A percentile compares a stretch with the other conserved stretches of the same genome.
phyloP scores from a whole-genome alignment of 2,888 invertebrate species.

The Hypsopygia costalis region DNA sequence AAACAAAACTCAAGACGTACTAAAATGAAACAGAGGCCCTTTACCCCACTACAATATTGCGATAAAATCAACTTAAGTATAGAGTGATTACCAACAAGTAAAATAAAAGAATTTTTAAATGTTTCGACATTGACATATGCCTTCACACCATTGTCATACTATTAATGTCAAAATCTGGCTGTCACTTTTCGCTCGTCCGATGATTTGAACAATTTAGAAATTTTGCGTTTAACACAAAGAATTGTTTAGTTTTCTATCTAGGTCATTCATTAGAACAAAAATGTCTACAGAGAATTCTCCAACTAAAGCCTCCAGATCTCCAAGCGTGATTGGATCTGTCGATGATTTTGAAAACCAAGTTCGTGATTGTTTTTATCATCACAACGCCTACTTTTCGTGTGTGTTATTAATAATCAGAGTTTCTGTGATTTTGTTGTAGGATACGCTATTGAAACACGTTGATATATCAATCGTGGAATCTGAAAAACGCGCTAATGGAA shows the following conservation, averaged over 20 bases:
- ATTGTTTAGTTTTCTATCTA: neutral
- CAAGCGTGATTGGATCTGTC: constrained; percentile 50
- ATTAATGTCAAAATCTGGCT: too few relatives aligned
- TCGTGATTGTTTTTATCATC: constrained; percentile 22
- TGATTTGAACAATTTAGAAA: constrained; percentile 11
- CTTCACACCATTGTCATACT: too few relatives aligned
- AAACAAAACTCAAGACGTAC: too few relatives aligned
- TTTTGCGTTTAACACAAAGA: constrained; percentile 7
- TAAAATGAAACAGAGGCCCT: too few relatives aligned
- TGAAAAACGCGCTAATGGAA: constrained; percentile 87
- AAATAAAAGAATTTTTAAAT: too few relatives aligned
- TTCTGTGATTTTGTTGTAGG: constrained; percentile 65
- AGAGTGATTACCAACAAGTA: too few relatives aligned
- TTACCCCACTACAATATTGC: too few relatives aligned
- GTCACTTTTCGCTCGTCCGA: neutral
- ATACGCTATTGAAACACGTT: constrained; percentile 84
- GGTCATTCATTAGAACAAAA: constrained; percentile 15
- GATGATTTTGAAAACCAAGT: constrained; percentile 66
- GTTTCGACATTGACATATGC: too few relatives aligned
- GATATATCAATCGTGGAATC: constrained; percentile 89
- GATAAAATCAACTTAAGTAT: too few relatives aligned
- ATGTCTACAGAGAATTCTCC: constrained; percentile 59
- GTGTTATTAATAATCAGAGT: constrained; percentile 13
- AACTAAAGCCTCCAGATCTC: constrained; percentile 47
- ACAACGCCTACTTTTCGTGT: constrained; percentile 53